Evolutionary conservation across 2,113 vertebrate genomes (phyloP).

Genomic region (Chaenogobius annularis): DNA sequence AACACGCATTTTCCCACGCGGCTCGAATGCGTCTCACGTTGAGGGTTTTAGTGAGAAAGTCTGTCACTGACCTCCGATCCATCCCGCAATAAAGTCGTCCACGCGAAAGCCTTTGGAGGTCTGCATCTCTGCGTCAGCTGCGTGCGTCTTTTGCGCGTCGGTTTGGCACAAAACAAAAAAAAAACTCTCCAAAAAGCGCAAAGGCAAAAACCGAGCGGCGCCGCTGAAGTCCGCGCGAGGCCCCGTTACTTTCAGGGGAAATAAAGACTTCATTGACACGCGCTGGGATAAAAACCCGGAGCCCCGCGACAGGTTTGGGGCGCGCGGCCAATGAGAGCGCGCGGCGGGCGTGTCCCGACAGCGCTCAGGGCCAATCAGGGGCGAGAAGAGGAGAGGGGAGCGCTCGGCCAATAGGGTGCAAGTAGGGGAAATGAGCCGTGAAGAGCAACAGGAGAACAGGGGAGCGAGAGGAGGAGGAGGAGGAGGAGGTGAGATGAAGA

Average conservation of each 20-base stretch:
- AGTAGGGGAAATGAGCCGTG: constrained; percentile 69
- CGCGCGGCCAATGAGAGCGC: constrained; percentile 33
- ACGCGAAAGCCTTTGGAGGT: constrained; percentile 56
- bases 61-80: constrained; percentile 74
- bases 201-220: not conserved
- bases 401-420: not conserved
- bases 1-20: too few relatives aligned
- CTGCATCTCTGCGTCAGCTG: constrained; percentile 39
- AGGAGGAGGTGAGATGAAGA: too few relatives aligned
- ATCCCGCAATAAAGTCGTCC: constrained; percentile 80
- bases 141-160: not conserved
- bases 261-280: not conserved
- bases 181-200: not conserved
- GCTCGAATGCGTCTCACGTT: not conserved
- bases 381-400: not conserved
- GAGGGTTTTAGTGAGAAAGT: not conserved
- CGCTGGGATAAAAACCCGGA: constrained; percentile 11
- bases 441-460: constrained; percentile 25
- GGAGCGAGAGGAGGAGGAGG: too few relatives aligned
- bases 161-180: not conserved
- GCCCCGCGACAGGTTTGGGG: not conserved
- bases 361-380: constrained; percentile 28
- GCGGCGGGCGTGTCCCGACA: accelerated
- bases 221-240: not conserved
- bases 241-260: not conserved